These are phyloP conservation scores for Charina bottae DNA, from an alignment of 2,113 vertebrate species.

Conservation along the genomic window DNA sequence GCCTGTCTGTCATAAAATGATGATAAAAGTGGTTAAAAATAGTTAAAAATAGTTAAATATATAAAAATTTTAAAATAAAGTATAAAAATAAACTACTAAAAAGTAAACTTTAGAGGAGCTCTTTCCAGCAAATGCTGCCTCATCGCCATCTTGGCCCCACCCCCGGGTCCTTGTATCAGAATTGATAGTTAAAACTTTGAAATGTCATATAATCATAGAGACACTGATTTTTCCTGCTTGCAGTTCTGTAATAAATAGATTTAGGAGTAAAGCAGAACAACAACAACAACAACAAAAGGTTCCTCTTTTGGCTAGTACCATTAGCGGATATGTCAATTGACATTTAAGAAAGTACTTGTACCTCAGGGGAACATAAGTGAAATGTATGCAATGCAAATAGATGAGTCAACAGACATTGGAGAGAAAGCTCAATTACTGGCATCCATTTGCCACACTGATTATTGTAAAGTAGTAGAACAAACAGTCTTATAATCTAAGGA, in stretches of 20 bases:
- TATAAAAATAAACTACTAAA: too few relatives aligned
- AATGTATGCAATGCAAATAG: background rate
- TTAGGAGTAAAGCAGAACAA: background rate
- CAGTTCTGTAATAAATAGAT: background rate
- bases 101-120: too few relatives aligned
- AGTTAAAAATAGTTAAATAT: too few relatives aligned
- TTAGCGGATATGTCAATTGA: background rate
- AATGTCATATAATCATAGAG: background rate
- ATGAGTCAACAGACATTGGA: background rate
- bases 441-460: background rate
- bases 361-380: background rate
- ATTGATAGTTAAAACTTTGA: background rate
- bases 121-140: too few relatives aligned
- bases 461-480: background rate
- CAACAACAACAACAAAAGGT: background rate
- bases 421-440: background rate
- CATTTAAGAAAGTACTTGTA: background rate
- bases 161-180: too few relatives aligned
- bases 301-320: background rate
- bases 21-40: too few relatives aligned
- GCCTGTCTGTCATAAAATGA: too few relatives aligned
- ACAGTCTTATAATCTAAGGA: background rate
- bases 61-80: too few relatives aligned
- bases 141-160: too few relatives aligned
- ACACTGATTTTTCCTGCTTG: background rate